These are phyloP conservation scores for Vulpes ferrilata DNA, from an alignment of 2,113 vertebrate genomes.

Conservation along the genomic window DNA sequence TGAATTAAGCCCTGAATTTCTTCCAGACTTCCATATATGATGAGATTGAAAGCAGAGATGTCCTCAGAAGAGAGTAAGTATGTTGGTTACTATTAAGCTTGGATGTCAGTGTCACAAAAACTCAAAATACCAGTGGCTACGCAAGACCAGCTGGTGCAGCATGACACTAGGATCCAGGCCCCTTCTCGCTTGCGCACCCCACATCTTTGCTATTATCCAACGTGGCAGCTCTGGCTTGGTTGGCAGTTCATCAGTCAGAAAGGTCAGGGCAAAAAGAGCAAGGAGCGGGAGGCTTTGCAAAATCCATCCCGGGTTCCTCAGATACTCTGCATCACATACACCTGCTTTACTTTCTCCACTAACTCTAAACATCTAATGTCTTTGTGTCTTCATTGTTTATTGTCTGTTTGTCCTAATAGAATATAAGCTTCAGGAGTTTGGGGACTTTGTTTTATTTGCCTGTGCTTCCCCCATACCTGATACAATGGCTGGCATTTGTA, in stretches of 20 bases:
- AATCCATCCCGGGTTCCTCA: not conserved
- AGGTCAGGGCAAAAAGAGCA: not conserved
- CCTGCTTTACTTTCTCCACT: not conserved
- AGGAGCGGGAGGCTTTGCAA: not conserved
- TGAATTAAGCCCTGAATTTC: conserved; percentile 38
- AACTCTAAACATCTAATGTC: not conserved
- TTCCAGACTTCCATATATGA: conserved; percentile 30
- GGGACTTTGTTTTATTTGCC: not conserved
- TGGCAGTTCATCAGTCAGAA: not conserved
- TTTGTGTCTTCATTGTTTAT: not conserved
- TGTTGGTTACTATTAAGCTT: not conserved
- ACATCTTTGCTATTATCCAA: not conserved
- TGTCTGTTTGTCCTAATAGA: not conserved
- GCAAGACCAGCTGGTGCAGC: not conserved
- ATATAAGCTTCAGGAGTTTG: not conserved
- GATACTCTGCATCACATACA: not conserved
- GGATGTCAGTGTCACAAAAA: not conserved
- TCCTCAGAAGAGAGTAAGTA: not conserved
- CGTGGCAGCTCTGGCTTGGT: not conserved
- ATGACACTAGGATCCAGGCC: accelerated
- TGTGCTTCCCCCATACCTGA: not conserved
- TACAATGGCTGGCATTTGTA: not conserved
- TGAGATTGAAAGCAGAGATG: conserved; percentile 12
- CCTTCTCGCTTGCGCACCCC: not conserved
- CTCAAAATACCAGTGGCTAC: not conserved